Conservation (phyloP, 2,113 vertebrate species). For the Fukomys damarensis region DNA sequence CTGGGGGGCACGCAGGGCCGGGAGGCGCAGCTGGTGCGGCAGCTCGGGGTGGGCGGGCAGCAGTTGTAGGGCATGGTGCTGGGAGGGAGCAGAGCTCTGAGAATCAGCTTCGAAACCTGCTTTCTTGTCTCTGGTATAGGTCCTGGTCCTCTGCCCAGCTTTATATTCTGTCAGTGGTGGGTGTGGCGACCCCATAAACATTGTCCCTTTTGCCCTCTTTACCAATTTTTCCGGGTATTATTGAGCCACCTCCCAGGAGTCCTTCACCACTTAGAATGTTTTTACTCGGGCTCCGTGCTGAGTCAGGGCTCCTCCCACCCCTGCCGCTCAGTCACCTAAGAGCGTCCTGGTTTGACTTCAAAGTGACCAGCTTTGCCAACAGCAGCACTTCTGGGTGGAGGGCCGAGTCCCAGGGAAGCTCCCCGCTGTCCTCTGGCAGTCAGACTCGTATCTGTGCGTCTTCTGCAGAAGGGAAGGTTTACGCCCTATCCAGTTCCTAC, state of each 20-base stretch:
- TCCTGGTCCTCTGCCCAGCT: background rate
- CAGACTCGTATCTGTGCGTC: background rate
- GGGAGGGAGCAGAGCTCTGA: conserved; percentile 5
- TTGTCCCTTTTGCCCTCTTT: conserved; percentile 40
- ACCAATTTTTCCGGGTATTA: conserved; percentile 60
- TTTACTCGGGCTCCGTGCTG: conserved; percentile 78
- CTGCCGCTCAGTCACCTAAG: conserved; percentile 37
- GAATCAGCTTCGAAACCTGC: conserved; percentile 27
- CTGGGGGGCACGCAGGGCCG: conserved; percentile 72
- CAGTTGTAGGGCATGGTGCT: conserved; percentile 73
- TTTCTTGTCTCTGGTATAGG: conserved; percentile 16
- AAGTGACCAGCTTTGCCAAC: conserved; percentile 62
- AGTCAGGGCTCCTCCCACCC: conserved; percentile 75
- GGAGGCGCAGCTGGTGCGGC: conserved; percentile 57
- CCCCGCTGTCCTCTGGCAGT: background rate
- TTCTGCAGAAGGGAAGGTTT: background rate
- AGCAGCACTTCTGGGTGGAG: background rate
- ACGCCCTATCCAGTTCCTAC: background rate
- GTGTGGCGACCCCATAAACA: conserved; percentile 60
- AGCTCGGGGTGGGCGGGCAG: conserved; percentile 62
- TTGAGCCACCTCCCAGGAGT: conserved; percentile 64
- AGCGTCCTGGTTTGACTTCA: conserved; percentile 77
- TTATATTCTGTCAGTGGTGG: conserved; percentile 74
- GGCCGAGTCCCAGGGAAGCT: background rate
- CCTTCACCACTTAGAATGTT: conserved; percentile 71